Percentiles rank a stretch among this genome's conserved stretches.
phyloP scores from a whole-genome alignment of 1,140 invertebrate species.

The Anadara kagoshimensis region DNA sequence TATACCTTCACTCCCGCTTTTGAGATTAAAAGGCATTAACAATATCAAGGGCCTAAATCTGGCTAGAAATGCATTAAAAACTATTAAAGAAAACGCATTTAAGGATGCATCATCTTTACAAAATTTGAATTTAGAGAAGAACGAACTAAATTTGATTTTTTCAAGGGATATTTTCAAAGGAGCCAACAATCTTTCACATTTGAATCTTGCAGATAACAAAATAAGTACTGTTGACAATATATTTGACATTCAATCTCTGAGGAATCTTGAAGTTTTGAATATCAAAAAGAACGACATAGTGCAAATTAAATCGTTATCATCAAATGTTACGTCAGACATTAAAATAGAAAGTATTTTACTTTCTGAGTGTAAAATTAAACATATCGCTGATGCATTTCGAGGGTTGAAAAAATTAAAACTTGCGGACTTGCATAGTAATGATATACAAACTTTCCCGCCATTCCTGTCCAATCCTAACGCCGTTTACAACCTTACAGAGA shows the following conservation, averaged over 20 bases:
- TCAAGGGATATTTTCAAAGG: slow-evolving; percentile 24
- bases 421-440: too few species aligned
- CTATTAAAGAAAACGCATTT: slow-evolving; percentile 16
- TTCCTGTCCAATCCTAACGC: slow-evolving; percentile 4
- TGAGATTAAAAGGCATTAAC: background rate
- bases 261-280: too few species aligned
- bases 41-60: slow-evolving; percentile 5
- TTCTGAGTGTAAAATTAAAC: too few species aligned
- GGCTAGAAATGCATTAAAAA: slow-evolving; percentile 8
- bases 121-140: slow-evolving; percentile 24
- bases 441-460: too few species aligned
- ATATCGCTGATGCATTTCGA: too few species aligned
- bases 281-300: too few species aligned
- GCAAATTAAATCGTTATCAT: too few species aligned
- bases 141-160: slow-evolving; percentile 20
- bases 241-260: too few species aligned
- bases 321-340: too few species aligned
- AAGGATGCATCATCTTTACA: slow-evolving; percentile 5
- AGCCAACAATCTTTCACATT: slow-evolving; percentile 2
- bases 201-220: slow-evolving; percentile 28
- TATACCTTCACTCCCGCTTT: background rate
- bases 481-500: slow-evolving; percentile 17
- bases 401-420: too few species aligned
- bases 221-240: slow-evolving; percentile 7
- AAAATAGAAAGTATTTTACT: too few species aligned